Base-by-base conservation (phyloP, 2,888 invertebrate species). In the Myathropa florea region DNA sequence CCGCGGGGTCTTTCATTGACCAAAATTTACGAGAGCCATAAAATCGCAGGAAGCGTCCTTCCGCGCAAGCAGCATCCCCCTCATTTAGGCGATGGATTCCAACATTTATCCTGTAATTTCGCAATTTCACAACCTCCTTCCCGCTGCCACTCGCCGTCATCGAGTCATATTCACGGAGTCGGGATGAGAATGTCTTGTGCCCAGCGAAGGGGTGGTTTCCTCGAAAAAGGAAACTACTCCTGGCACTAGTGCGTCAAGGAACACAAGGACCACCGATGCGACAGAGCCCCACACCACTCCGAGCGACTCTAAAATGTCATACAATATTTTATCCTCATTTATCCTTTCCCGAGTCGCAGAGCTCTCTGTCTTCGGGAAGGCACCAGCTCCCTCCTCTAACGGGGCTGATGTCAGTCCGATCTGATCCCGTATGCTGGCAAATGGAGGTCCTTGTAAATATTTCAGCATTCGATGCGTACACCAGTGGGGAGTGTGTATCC, bases 391-490 rank as follows among this genome's bases (percentile, higher is more conserved):
- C 12, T 12, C 33, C 33, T 10, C 33, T 33, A n/a, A n/a, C 60
- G 36, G 4, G 26, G 70, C 9, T 21, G 36, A 1, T 21, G 30
- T 55, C 60, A 67, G 76, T 18, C 46, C 46, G 46, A 18, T 18
- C 82, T 67, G 73, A 78, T 83, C 68, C 78, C 63, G 59, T 78
- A 73, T 79, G 78, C 78, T 83, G 64, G 70, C 78, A 78, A 75
- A 86, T 86, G 82, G 78, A 86, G 86, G 86, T 86, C 78, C 86
- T 86, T 86, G 78, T 86, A 83, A 86, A 83, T 86, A 86, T 83
- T 83, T 86, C 73, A 86, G 65, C 65, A 75, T 63, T 79, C 78
- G 61, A 83, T 86, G 86, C 86, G 83, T 86, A 83, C 65, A 46
- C 70, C 30, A 6, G 21, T 10, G 6, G 53, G 53, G 1, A 18